These are phyloP conservation scores for Drusus annulatus DNA, from an alignment of 1,140 invertebrate species.

Conservation along the genomic window DNA sequence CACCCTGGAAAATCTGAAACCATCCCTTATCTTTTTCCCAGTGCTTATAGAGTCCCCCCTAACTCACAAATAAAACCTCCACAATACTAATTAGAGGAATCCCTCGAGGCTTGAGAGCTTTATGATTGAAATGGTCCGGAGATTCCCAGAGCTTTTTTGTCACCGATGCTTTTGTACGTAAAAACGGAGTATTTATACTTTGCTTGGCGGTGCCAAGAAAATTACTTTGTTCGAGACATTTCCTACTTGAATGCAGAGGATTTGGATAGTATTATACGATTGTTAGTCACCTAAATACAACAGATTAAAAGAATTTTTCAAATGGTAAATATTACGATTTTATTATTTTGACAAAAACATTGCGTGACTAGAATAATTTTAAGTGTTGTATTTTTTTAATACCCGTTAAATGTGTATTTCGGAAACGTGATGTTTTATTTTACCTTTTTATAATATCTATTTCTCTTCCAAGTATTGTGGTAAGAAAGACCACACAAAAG, in stretches of 20 bases:
- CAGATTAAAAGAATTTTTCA: no score
- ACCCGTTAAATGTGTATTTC: no score
- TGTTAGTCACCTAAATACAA: no score
- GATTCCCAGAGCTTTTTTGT: slow-evolving; percentile 51
- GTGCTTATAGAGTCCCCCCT: background rate
- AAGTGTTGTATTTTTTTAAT: no score
- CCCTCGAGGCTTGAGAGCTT: slow-evolving; percentile 48
- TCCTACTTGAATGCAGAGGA: background rate
- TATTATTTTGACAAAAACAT: no score
- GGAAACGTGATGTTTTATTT: no score
- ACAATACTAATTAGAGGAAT: slow-evolving; percentile 56
- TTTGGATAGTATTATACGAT: no score
- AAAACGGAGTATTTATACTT: slow-evolving; percentile 25
- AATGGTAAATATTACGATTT: no score
- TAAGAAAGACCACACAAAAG: no score
- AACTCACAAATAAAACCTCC: slow-evolving; percentile 30
- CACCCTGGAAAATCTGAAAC: slow-evolving; percentile 8
- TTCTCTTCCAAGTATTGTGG: no score
- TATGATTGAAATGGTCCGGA: slow-evolving; percentile 51
- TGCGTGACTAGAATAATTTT: no score
- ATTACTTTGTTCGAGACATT: slow-evolving; percentile 12
- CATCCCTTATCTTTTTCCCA: background rate
- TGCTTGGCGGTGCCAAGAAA: slow-evolving; percentile 16
- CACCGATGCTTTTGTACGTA: slow-evolving; percentile 41
- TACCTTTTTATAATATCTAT: no score